Evolutionary conservation across 2,113 vertebrate genomes (phyloP).

Genomic region (Prolemur simus): DNA sequence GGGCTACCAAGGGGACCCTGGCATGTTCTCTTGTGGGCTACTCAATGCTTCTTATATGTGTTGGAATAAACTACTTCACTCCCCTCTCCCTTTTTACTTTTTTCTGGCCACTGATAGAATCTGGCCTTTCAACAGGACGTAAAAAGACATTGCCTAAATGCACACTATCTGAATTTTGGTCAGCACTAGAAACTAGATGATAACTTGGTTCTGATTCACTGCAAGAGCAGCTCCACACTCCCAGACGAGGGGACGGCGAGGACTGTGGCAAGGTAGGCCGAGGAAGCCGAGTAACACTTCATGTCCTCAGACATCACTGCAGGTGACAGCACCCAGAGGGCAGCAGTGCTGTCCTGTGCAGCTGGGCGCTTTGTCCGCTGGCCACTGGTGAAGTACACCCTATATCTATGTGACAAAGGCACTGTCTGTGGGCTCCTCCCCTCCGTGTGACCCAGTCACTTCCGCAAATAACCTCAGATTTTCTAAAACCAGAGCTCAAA

Average conservation of each 20-base stretch:
- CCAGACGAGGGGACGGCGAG: neutral
- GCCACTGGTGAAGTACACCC: neutral
- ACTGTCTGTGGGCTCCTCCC: slow-evolving; percentile 48
- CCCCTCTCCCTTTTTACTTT: too few species aligned
- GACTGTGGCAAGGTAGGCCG: neutral
- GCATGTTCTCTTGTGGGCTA: neutral
- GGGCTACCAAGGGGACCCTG: too few species aligned
- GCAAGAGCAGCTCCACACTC: neutral
- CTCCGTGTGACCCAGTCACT: neutral
- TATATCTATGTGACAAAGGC: neutral
- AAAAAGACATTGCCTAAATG: neutral
- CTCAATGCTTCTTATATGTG: neutral
- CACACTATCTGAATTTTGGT: slow-evolving; percentile 13
- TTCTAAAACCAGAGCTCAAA: slow-evolving; percentile 57
- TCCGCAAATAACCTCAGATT: slow-evolving; percentile 54
- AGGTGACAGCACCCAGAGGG: neutral
- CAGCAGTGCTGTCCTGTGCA: rapidly evolving
- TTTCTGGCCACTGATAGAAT: neutral
- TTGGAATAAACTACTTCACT: neutral
- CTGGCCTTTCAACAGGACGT: neutral
- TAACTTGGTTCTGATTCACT: slow-evolving; percentile 35
- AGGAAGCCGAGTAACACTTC: neutral
- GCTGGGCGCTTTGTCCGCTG: neutral
- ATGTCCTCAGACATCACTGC: neutral
- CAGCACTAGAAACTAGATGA: slow-evolving; percentile 38